Base-by-base conservation (phyloP, 2,888 invertebrate species). In the Trachelus tabidus region DNA sequence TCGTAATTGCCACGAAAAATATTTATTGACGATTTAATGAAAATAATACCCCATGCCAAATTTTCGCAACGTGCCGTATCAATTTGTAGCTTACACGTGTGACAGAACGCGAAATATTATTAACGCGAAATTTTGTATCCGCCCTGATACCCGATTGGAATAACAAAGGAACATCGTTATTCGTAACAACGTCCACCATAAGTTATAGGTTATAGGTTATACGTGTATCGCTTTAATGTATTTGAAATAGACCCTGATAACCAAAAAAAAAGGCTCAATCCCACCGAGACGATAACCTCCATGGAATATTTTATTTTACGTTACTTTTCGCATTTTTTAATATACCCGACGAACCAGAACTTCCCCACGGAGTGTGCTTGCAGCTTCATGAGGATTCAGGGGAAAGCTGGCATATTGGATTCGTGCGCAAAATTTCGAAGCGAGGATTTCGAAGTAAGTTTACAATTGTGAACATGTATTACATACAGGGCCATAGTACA, bases 341-440 rank as follows among this genome's bases (percentile, higher is more conserved):
- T 56, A 56, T 56, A 56, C 56, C 23, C 56, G 2, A 56, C 56
- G 9, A 56, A 56, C 56, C 56, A 23, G 23, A 23, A 23, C 23
- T 56, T 23, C 9, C 23, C 9, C 56, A 56, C 56, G 56, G 23
- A 56, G 9, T 23, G 56, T 56, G 56, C 56, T 56, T 56, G 23
- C 9, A 56, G 56, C 56, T 56, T 23, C 56, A 9, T 56, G 56
- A 56, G 56, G 23, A 56, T 56, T 56, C 56, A 6, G 9, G 23
- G 9, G 23, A 56, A 56, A 81, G 79, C 76, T 75, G 81, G 83
- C 78, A 82, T 83, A 84, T 84, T 84, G 81, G 81, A 80, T 83
- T 84, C 82, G 82, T 84, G 82, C 80, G 79, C 80, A 79, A 84
- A 84, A 82, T 83, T 82, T 81, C 78, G 78, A 78, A 82, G 79